Percentiles rank a stretch among this genome's conserved stretches.
Conservation (phyloP, 2,113 vertebrate species). For the Sturnira hondurensis region DNA sequence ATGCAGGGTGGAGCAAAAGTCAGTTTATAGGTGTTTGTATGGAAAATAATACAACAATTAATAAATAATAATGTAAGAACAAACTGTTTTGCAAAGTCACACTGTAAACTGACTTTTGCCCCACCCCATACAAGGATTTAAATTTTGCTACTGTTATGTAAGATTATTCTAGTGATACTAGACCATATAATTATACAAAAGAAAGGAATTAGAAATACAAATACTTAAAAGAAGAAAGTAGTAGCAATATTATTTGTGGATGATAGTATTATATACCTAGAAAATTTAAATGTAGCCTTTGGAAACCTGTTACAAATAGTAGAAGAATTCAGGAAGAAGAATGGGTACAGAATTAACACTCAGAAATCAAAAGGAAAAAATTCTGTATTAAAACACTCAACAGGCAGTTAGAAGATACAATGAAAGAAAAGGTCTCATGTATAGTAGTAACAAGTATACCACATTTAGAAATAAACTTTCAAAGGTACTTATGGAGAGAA, state of each 20-base stretch:
- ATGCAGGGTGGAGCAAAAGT: background rate
- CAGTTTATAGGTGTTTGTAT: background rate
- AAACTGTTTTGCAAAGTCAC: background rate
- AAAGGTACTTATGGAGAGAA: background rate
- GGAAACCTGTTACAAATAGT: background rate
- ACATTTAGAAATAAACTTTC: background rate
- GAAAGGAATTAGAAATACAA: background rate
- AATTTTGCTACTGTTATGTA: background rate
- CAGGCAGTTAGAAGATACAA: background rate
- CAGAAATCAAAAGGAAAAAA: background rate
- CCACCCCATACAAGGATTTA: background rate
- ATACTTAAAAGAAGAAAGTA: background rate
- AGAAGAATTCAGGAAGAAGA: background rate
- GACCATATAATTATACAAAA: background rate
- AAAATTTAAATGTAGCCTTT: background rate
- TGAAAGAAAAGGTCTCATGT: background rate
- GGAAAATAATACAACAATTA: background rate
- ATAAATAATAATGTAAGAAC: background rate
- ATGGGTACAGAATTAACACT: background rate
- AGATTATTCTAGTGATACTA: slow-evolving; percentile 1
- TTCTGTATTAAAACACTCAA: background rate
- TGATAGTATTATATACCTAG: background rate
- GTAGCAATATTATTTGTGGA: background rate
- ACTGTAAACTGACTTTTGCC: background rate
- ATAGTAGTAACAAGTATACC: background rate